Conservation (phyloP, 2,113 vertebrate species). For the Hippocampus comes region DNA sequence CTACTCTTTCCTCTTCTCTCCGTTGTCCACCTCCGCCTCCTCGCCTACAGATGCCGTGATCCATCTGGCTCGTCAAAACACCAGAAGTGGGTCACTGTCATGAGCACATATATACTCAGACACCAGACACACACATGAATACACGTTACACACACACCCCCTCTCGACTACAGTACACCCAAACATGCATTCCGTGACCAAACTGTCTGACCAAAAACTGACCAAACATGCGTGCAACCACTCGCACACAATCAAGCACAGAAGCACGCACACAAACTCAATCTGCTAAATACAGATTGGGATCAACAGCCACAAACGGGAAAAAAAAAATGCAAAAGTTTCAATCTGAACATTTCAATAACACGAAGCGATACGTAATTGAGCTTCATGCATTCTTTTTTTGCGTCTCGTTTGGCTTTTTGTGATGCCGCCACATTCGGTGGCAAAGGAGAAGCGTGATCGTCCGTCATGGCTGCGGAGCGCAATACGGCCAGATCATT, state of each 20-base stretch:
- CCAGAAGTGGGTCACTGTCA: conserved; percentile 72
- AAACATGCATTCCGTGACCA: conserved; percentile 38
- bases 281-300: neutral
- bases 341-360: neutral
- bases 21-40: conserved; percentile 40
- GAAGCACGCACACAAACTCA: neutral
- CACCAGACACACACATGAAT: conserved; percentile 24
- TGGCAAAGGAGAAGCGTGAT: neutral
- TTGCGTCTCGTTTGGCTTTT: neutral
- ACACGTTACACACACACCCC: conserved; percentile 5
- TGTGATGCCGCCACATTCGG: neutral
- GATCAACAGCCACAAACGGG: neutral
- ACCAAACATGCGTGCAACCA: conserved; percentile 28
- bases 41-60: conserved; percentile 59
- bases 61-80: conserved; percentile 69
- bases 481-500: neutral
- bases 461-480: neutral
- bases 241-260: neutral
- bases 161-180: conserved; percentile 12
- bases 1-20: conserved; percentile 9
- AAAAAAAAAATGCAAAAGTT: neutral
- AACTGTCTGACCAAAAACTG: conserved; percentile 25
- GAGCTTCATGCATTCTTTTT: neutral
- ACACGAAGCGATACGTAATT: too few species aligned
- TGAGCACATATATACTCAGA: conserved; percentile 42